phyloP scores from a whole-genome alignment of 1,140 invertebrate species.

The Hetaerina americana region DNA sequence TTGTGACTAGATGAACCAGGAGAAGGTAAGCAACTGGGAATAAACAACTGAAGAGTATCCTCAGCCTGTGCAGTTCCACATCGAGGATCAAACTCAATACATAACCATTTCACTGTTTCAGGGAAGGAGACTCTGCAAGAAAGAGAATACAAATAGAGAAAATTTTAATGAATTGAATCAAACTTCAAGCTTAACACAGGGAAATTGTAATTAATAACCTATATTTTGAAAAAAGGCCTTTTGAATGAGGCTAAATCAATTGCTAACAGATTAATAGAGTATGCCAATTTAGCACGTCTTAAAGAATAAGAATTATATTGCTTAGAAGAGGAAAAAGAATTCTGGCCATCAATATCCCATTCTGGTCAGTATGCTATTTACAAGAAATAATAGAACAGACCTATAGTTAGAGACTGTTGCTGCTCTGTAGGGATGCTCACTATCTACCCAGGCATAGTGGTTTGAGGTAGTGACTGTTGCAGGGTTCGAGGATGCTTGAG shows the following conservation, averaged over 20 bases:
- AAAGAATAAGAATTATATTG: too few relatives aligned
- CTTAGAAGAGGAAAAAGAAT: too few relatives aligned
- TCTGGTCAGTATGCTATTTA: too few relatives aligned
- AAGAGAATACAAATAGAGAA: too few relatives aligned
- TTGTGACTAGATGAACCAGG: not conserved
- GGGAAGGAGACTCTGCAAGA: constrained; percentile 71
- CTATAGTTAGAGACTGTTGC: constrained; percentile 75
- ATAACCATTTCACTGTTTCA: constrained; percentile 75
- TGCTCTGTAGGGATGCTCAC: constrained; percentile 92
- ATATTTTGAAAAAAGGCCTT: too few relatives aligned
- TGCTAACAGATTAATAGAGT: too few relatives aligned
- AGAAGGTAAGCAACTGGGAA: constrained; percentile 36
- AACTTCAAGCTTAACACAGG: too few relatives aligned
- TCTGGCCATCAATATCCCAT: too few relatives aligned
- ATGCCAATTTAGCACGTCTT: too few relatives aligned
- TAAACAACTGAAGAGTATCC: constrained; percentile 79
- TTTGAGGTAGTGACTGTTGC: constrained; percentile 51
- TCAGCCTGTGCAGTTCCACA: constrained; percentile 89
- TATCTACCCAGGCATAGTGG: constrained; percentile 87
- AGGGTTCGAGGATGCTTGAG: constrained; percentile 13
- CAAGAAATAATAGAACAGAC: constrained; percentile 28
- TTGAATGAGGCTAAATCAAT: too few relatives aligned
- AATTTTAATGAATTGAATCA: too few relatives aligned
- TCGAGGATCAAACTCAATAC: constrained; percentile 82
- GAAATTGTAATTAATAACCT: too few relatives aligned